A percentile compares a stretch with the other conserved stretches of the same genome.
Evolutionary conservation across 2,888 invertebrate species (phyloP).

Genomic region (Hedya salicella): DNA sequence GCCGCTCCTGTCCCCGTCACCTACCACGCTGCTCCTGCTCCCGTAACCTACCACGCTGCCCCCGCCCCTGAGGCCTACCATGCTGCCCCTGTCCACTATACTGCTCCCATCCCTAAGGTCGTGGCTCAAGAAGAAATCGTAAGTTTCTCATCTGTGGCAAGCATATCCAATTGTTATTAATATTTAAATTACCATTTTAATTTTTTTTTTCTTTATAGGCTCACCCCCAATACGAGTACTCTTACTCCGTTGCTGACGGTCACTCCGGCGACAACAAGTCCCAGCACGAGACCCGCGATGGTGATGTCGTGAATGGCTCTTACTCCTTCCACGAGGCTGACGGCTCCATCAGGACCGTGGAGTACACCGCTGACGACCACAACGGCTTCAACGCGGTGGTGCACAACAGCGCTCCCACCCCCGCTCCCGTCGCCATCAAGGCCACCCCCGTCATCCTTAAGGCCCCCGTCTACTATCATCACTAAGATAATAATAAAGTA

Average conservation of each 20-base stretch:
- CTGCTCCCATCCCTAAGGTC: constrained; percentile 48
- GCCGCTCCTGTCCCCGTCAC: constrained; percentile 53
- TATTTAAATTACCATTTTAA: neutral
- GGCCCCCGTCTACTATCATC: constrained; percentile 44
- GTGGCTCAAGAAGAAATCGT: constrained; percentile 14
- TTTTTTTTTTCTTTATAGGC: constrained; percentile 49
- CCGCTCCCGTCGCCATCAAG: constrained; percentile 48
- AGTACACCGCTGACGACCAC: constrained; percentile 78
- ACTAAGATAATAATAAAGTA: constrained; percentile 15
- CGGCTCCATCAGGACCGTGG: constrained; percentile 79
- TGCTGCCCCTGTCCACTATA: constrained; percentile 49
- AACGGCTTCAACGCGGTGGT: constrained; percentile 70
- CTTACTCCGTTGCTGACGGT: constrained; percentile 80
- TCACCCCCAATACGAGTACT: constrained; percentile 74
- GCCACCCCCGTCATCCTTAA: constrained; percentile 51
- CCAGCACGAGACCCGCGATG: constrained; percentile 79
- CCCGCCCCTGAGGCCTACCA: constrained; percentile 48
- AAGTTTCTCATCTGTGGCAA: neutral
- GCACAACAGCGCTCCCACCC: constrained; percentile 52
- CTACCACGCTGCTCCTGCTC: constrained; percentile 33
- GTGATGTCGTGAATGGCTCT: constrained; percentile 79
- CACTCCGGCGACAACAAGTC: constrained; percentile 82
- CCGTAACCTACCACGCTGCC: neutral
- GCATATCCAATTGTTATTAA: no score
- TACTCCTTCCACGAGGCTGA: constrained; percentile 81